Evolutionary conservation across 1,140 invertebrate species (phyloP), one percentile per base, ranked within the genome.

Genomic region (Habropoda laboriosa): DNA sequence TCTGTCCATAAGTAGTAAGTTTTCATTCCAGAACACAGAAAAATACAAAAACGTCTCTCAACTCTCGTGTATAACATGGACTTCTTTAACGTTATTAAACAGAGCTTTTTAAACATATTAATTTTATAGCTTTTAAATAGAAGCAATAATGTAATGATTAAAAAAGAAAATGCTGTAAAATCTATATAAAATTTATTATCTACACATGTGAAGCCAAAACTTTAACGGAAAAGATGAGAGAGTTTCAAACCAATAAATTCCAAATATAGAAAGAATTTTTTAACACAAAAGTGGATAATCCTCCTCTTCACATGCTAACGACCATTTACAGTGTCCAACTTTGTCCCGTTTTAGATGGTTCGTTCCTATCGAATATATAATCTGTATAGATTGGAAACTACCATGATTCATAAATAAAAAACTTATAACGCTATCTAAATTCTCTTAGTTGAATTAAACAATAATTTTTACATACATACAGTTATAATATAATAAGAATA

Each of bases 301-400:
- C 5, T 7, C 0, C 6, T 18, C 18, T 7, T 57, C 38, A 1
- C 4, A 10, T n/a, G 21, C 18, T 27, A 24, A 35, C 40, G 12
- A 57, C 38, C 63, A 47, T 76, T 67, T 40, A 16, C 40, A 76
- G 45, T 32, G 27, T 45, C 16, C 49, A 18, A 38, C 6, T 57
- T 8, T 13, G 1, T 45, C 8, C 27, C 27, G 32, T 45, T 38
- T 67, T 51, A 24, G 21, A 27, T 40, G 40, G 70, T 27, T 40
- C 32, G 30, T 57, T 57, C 32, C 16, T 35, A 57, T 27, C 21
- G 47, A 18, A 10, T 53, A n/a, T 12, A n/a, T 53, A 8, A 16
- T 0, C 18, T 4, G 35, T 0, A 27, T 42, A 53, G 47, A 63
- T 21, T 10, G 27, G 40, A 53, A 42, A 61, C 67, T 35, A 27